Base-by-base conservation (phyloP, 2,888 invertebrate species). In the Thecocarcelia acutangulata region DNA sequence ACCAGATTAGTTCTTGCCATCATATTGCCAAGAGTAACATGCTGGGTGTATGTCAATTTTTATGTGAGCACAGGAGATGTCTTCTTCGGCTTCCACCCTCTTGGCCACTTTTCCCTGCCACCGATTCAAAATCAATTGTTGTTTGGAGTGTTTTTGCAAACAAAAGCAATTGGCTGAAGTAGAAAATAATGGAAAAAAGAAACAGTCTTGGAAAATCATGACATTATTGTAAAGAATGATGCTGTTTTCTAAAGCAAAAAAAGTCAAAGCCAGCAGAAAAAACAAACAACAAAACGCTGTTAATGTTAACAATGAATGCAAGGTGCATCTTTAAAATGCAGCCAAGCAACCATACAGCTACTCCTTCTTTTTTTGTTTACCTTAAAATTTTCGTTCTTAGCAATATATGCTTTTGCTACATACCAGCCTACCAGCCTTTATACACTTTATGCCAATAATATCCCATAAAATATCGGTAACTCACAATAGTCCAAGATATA, bases 391-490 rank as follows among this genome's bases (percentile, higher is more conserved):
- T 11, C 21, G 33, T 44, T 37, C 61, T 15, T 19, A 21, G 1
- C 46, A 70, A 48, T 56, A 54, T 73, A 50, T 63, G 66, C 33
- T 13, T n/a, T n/a, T 54, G 69, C 40, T 63, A 6, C 44, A 11
- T 37, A 40, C 15, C 40, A 28, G 17, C 58, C n/a, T 17, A 54
- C 37, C 46, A 64, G 42, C 24, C n/a, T 66, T 33, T 50, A 52
- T 54, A 61, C 75, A 78, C 76, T 85, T 85, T 85, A 85, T 84
- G 85, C 84, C 83, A 84, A 83, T 79, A 84, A 85, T 83, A 83
- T 85, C 75, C 84, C 84, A 85, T 85, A 85, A 85, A 85, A 80
- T 85, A 84, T 82, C 83, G 81, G 61, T 83, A 84, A 83, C 77
- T 82, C 83, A 80, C 83, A 80, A 81, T 80, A 78, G 68, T 44